Conservation (phyloP, 2,797 vertebrate genomes). For the Squalus acanthias region DNA sequence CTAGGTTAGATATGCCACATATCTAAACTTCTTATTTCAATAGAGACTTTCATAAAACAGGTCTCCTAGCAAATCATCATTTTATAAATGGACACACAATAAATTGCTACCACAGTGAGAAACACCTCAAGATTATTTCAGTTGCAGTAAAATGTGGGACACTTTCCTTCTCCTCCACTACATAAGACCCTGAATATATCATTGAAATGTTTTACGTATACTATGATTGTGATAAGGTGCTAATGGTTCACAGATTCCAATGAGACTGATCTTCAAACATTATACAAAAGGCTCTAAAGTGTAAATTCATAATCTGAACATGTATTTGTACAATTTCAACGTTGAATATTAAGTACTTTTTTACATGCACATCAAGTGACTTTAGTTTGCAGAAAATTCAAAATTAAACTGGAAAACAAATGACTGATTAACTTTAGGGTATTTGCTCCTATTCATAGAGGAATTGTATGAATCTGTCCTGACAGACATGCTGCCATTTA, state of each 20-base stretch:
- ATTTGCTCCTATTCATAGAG: background rate
- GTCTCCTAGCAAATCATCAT: too few species aligned
- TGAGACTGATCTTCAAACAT: background rate
- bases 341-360: background rate
- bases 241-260: background rate
- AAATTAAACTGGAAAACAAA: background rate
- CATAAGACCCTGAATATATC: background rate
- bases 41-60: too few species aligned
- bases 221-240: background rate
- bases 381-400: background rate
- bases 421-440: background rate
- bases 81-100: too few species aligned
- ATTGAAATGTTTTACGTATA: background rate
- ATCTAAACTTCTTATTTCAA: too few species aligned
- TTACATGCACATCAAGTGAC: background rate
- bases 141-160: background rate
- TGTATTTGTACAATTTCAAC: background rate
- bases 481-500: background rate
- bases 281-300: background rate
- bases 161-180: background rate
- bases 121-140: too few species aligned
- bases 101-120: too few species aligned
- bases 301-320: background rate
- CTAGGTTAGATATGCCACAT: too few species aligned
- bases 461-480: background rate